phyloP scores from a whole-genome alignment of 2,797 vertebrate genomes.

The Chiroxiphia lanceolata region DNA sequence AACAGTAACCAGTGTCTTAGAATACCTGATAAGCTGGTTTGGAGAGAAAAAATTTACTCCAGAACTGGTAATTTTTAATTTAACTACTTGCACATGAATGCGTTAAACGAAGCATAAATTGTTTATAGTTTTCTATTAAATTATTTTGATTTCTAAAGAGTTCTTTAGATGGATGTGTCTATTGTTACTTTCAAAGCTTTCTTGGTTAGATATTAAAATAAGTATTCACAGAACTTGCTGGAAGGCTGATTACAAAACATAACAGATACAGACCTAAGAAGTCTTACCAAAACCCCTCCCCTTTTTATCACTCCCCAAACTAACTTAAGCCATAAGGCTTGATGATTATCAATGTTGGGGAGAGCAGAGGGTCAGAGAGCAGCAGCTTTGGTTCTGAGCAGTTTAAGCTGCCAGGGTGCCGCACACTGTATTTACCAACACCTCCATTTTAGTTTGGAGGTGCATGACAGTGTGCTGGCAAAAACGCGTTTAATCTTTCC shows the following conservation, averaged over 20 bases:
- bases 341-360: fast-evolving
- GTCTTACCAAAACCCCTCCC: not conserved
- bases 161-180: not conserved
- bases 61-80: constrained; percentile 79
- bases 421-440: not conserved
- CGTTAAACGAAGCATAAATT: not conserved
- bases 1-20: constrained; percentile 87
- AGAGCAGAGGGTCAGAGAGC: not conserved
- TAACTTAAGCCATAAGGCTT: not conserved
- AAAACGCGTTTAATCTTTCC: not conserved
- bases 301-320: not conserved
- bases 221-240: not conserved
- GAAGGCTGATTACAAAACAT: not conserved
- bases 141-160: not conserved
- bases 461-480: not conserved
- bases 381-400: not conserved
- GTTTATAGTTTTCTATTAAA: not conserved
- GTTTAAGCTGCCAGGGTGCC: not conserved
- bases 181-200: not conserved
- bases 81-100: not conserved
- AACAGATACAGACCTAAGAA: not conserved
- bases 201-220: not conserved
- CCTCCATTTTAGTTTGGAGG: not conserved
- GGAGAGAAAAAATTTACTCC: constrained; percentile 87
- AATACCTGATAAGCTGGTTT: constrained; percentile 91